Percentiles rank a stretch among this genome's conserved stretches.
phyloP scores from a whole-genome alignment of 2,888 invertebrate species.

The Erebia epiphron region DNA sequence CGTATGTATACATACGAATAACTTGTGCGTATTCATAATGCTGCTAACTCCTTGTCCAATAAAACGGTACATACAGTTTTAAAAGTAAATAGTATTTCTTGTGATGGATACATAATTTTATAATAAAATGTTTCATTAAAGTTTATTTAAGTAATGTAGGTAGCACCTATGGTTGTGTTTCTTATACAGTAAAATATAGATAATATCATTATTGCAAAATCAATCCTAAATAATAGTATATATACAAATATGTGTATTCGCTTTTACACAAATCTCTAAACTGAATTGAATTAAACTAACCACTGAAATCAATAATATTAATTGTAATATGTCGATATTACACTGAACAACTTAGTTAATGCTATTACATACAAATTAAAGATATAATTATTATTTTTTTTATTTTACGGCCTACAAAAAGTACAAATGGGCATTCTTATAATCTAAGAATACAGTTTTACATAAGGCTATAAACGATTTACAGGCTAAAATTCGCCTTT shows the following conservation, averaged over 20 bases:
- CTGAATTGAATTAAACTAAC: too few relatives aligned
- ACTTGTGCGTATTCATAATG: not conserved
- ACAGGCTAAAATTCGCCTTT: too few relatives aligned
- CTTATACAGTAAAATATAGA: conserved; percentile 16
- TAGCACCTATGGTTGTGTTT: conserved; percentile 68
- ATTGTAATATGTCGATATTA: too few relatives aligned
- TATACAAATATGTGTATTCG: conserved; percentile 9
- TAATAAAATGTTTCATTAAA: conserved; percentile 39
- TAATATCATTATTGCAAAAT: conserved; percentile 24
- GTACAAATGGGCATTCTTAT: too few relatives aligned
- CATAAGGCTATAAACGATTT: too few relatives aligned
- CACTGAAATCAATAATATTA: too few relatives aligned
- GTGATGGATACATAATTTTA: conserved; percentile 49
- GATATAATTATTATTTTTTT: too few relatives aligned
- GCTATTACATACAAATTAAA: too few relatives aligned
- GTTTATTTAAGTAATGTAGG: conserved; percentile 72
- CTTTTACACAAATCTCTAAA: not conserved
- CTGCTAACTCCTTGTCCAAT: conserved; percentile 3
- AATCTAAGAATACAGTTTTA: too few relatives aligned
- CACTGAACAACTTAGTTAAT: too few relatives aligned
- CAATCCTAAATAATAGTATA: conserved; percentile 20
- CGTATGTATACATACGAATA: not conserved
- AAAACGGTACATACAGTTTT: conserved; percentile 30
- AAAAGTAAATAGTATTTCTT: conserved; percentile 40
- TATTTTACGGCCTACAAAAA: too few relatives aligned